Evolutionary conservation across 35 echinoderm and acorn worm genomes (phyloP), one percentile per base, ranked within the genome.

Genomic region (Ophioderma brevispina): DNA sequence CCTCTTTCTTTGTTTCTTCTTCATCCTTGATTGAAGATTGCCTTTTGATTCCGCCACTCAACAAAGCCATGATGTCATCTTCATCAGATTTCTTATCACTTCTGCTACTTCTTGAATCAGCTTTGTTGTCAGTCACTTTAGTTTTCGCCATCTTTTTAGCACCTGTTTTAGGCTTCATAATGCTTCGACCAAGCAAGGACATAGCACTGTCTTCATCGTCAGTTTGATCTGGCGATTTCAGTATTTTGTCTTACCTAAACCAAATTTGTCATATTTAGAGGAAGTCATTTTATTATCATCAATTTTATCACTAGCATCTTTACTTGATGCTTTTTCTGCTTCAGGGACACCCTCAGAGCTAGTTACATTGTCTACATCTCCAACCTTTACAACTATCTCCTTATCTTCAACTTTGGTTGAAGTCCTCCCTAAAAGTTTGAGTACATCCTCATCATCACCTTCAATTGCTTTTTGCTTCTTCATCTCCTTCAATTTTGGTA

Each of bases 41-140:
- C 55, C 84, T 76, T 31, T 70, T 34, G 28, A 84, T n/a, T 23
- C 89, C 89, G 77, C 89, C 89, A 21, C 81, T 85, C 34, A 91
- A 63, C 35, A 91, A 84, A 31, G 90, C 90, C 82, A 85, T 86
- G 33, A 91, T 55, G 40, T 91, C 90, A 70, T 85, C 76, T 11
- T 78, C 70, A 1, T 91, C 82, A 78, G 78, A 70, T 1, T 33
- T 80, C 38, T 81, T 70, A 13, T 70, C 37, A 15, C 13, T 84
- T 31, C 21, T 36, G 37, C 5, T 18, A 15, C 25, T 40, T 31
- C 37, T 81, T 85, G 83, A 55, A 64, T 52, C 36, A 59, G 52
- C 52, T 85, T 64, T 36, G 52, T 52, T 32, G 37, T 63, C 31
- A 25, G 14, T 14, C 18, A 0, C 0, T 70, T 37, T 35, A 21